Percentiles rank a stretch among this genome's conserved stretches.
These are phyloP conservation scores for Alloscopus bannaensis DNA, from an alignment of 2,888 invertebrate species.

Conservation along the genomic window DNA sequence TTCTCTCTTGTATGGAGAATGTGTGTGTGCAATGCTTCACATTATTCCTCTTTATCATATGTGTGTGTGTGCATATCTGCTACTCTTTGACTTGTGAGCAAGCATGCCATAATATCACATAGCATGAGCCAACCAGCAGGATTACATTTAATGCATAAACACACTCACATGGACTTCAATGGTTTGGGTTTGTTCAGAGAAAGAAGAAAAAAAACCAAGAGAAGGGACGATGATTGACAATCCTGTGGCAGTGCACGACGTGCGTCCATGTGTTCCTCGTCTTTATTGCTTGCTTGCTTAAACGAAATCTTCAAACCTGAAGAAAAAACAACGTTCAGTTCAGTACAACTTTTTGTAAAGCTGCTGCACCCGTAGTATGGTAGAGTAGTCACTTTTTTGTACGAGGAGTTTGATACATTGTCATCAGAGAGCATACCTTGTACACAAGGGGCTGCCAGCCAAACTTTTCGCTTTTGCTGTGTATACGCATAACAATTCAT, in stretches of 20 bases:
- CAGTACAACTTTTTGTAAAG: too few relatives aligned
- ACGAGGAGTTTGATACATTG: not conserved
- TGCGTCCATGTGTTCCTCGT: conserved; percentile 69
- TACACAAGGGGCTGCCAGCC: not conserved
- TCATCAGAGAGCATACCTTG: conserved; percentile 24
- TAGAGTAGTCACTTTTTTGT: not conserved
- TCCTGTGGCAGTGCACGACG: conserved; percentile 71
- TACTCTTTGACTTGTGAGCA: too few relatives aligned
- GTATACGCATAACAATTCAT: conserved; percentile 26
- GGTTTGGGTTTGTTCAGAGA: not conserved
- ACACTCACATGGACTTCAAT: not conserved
- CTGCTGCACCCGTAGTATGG: not conserved
- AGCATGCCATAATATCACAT: too few relatives aligned
- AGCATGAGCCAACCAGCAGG: not conserved
- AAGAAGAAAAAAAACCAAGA: conserved; percentile 44
- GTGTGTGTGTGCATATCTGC: too few relatives aligned
- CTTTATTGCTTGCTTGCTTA: conserved; percentile 49
- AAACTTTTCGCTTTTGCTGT: not conserved
- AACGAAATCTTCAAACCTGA: too few relatives aligned
- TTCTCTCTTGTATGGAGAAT: too few relatives aligned
- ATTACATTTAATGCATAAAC: not conserved
- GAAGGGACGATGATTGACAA: conserved; percentile 70
- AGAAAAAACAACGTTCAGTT: too few relatives aligned
- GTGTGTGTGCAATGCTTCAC: too few relatives aligned
- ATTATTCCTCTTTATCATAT: too few relatives aligned